Conservation (phyloP, 2,797 vertebrate genomes). For the Cuniculus paca region DNA sequence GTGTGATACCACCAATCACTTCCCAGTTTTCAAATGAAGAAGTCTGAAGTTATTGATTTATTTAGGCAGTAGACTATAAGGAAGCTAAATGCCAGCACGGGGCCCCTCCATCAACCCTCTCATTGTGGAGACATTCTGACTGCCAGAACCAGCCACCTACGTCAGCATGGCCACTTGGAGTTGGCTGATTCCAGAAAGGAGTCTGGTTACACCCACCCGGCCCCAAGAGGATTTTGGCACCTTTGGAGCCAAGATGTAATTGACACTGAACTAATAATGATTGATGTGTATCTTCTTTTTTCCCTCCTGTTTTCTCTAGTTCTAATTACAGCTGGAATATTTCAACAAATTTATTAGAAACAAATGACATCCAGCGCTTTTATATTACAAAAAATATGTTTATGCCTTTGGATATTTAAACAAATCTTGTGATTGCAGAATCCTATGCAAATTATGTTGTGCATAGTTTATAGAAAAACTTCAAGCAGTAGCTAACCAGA, state of each 20-base stretch:
- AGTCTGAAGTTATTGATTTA: slow-evolving; percentile 17
- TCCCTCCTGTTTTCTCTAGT: slow-evolving; percentile 20
- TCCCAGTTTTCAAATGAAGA: not conserved
- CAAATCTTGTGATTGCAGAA: not conserved
- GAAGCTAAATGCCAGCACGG: not conserved
- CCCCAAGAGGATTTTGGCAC: slow-evolving; percentile 81
- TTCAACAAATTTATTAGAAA: slow-evolving; percentile 22
- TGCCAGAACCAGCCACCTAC: slow-evolving; percentile 59
- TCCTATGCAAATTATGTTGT: not conserved
- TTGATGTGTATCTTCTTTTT: slow-evolving; percentile 61
- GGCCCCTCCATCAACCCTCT: not conserved
- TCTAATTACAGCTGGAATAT: slow-evolving; percentile 59
- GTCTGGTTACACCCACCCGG: slow-evolving; percentile 81
- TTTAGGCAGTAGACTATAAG: not conserved
- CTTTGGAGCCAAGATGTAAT: slow-evolving; percentile 82
- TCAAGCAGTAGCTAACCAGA: not conserved
- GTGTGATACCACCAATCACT: not conserved
- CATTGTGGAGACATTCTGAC: slow-evolving; percentile 70
- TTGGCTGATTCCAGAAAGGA: slow-evolving; percentile 57
- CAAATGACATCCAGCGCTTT: not conserved
- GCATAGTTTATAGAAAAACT: not conserved
- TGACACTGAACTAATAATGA: slow-evolving; percentile 78
- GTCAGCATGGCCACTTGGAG: slow-evolving; percentile 58
- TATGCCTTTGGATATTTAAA: not conserved
- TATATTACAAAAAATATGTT: not conserved